Percentiles rank a stretch among this genome's conserved stretches.
These are phyloP conservation scores for Tipula helvola DNA, from an alignment of 2,888 invertebrate species.

Conservation along the genomic window DNA sequence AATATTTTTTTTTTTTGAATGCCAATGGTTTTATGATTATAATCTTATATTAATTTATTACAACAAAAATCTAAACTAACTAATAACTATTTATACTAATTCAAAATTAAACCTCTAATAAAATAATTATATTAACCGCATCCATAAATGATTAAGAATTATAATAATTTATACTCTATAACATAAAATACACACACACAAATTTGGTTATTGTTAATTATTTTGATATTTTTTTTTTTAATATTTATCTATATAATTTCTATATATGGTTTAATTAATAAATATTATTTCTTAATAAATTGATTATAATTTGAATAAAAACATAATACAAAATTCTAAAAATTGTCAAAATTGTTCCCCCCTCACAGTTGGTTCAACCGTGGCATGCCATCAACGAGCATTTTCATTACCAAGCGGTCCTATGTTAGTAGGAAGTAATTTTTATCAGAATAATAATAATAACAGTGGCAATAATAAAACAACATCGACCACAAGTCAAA, in stretches of 20 bases:
- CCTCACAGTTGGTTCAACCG: slow-evolving; percentile 13
- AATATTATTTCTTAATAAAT: background rate
- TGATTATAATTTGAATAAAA: background rate
- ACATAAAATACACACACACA: background rate
- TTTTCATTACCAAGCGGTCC: slow-evolving; percentile 19
- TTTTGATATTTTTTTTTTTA: background rate
- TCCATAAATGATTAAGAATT: background rate
- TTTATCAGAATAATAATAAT: background rate
- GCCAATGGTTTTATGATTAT: background rate
- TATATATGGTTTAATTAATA: background rate
- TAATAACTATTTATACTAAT: background rate
- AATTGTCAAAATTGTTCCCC: background rate
- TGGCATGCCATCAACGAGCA: slow-evolving; percentile 19
- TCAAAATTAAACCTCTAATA: background rate
- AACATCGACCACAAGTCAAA: background rate
- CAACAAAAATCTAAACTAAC: background rate
- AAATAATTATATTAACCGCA: background rate
- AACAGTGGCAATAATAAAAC: background rate
- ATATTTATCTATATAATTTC: background rate
- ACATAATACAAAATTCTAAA: background rate
- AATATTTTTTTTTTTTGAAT: background rate
- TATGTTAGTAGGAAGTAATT: background rate
- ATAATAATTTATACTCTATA: background rate
- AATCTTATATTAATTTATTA: background rate
- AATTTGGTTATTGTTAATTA: background rate